These are phyloP conservation scores for Pygmarrhopalites habei DNA, from an alignment of 1,140 invertebrate genomes.

Conservation along the genomic window DNA sequence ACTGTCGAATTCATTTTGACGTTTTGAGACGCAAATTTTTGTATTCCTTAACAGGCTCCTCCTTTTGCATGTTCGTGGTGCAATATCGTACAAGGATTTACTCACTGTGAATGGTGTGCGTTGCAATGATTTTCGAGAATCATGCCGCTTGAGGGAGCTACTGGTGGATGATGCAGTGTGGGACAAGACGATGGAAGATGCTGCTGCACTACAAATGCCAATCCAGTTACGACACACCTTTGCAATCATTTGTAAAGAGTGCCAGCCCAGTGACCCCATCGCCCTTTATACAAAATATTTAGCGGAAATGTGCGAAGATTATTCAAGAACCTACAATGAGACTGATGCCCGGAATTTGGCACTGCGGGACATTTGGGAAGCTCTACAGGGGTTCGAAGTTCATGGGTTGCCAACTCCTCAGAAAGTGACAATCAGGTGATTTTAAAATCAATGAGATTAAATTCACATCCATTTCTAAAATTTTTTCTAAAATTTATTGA, in stretches of 20 bases:
- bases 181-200: conserved; percentile 35
- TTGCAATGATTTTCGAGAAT: conserved; percentile 40
- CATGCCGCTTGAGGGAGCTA: conserved; percentile 39
- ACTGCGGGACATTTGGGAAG: conserved; percentile 21
- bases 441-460: too few relatives aligned
- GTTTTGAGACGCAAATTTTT: too few relatives aligned
- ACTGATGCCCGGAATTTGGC: background rate
- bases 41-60: too few relatives aligned
- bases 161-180: conserved; percentile 43
- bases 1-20: too few relatives aligned
- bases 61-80: conserved; percentile 44
- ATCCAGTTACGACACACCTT: conserved; percentile 30
- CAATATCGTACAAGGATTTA: conserved; percentile 44
- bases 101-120: conserved; percentile 41
- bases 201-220: conserved; percentile 20
- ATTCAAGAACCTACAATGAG: background rate
- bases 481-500: background rate
- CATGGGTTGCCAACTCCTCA: too few relatives aligned
- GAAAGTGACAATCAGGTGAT: too few relatives aligned
- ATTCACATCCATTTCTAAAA: conserved; percentile 39
- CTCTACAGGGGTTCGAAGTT: too few relatives aligned
- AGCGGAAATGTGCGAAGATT: conserved; percentile 13
- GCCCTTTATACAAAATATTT: conserved; percentile 22
- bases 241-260: conserved; percentile 22
- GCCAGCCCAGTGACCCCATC: conserved; percentile 18